These are phyloP conservation scores for Ceryle rudis DNA, from an alignment of 2,797 vertebrate genomes.

Conservation along the genomic window DNA sequence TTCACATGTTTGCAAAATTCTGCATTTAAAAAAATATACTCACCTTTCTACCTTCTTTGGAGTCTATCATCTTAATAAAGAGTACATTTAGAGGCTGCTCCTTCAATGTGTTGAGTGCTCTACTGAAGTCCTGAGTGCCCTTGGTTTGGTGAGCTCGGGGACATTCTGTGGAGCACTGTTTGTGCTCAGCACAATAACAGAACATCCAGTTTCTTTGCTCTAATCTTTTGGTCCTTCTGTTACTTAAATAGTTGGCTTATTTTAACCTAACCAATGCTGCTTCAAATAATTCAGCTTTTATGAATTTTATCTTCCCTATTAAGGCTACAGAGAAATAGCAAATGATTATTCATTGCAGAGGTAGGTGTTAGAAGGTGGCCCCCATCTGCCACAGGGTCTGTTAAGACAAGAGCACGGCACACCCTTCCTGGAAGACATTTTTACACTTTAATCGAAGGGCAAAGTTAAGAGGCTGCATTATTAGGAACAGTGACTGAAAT, in stretches of 20 bases:
- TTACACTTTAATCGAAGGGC: neutral
- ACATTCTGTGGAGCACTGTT: neutral
- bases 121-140: neutral
- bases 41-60: neutral
- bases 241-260: neutral
- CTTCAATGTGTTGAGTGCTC: neutral
- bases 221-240: neutral
- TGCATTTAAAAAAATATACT: neutral
- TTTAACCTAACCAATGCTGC: neutral
- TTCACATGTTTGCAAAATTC: conserved; percentile 32
- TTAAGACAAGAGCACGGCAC: neutral
- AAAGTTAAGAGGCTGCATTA: neutral
- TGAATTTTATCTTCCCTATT: neutral
- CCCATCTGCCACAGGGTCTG: neutral
- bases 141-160: neutral
- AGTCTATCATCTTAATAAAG: neutral
- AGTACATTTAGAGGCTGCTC: neutral
- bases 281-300: neutral
- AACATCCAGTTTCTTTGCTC: neutral
- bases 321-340: neutral
- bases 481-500: neutral
- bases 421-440: neutral
- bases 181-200: neutral
- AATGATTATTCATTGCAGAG: neutral
- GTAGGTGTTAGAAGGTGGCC: neutral